Evolutionary conservation across 2,113 vertebrate genomes (phyloP).

Genomic region (Vidua macroura): DNA sequence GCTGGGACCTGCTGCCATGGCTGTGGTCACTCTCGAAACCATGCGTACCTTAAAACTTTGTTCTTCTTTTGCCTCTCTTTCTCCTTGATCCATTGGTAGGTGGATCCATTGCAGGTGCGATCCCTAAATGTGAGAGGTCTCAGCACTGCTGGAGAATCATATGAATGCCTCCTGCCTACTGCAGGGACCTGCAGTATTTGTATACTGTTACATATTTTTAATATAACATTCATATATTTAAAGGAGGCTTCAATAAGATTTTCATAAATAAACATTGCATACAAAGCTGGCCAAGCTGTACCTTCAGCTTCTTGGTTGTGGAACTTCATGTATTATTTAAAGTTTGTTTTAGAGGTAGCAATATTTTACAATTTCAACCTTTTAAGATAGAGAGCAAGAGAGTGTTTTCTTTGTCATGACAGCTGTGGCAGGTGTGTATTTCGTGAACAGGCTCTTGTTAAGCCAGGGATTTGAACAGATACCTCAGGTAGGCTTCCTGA

Average conservation of each 20-base stretch:
- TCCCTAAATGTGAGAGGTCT: background rate
- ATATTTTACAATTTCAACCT: background rate
- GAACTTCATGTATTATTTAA: background rate
- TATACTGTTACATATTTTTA: background rate
- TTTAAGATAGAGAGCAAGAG: background rate
- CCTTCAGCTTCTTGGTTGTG: background rate
- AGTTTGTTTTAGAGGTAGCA: background rate
- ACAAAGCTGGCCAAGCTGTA: background rate
- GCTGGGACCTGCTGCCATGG: background rate
- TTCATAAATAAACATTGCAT: background rate
- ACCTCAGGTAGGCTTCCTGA: background rate
- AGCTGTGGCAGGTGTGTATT: background rate
- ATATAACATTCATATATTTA: background rate
- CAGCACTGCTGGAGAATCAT: background rate
- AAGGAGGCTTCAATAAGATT: background rate
- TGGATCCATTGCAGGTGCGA: accelerated
- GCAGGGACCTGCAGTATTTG: background rate
- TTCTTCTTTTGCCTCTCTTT: background rate
- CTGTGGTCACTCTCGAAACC: background rate
- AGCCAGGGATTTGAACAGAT: background rate
- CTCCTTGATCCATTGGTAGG: background rate
- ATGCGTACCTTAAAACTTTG: accelerated
- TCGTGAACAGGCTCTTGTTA: background rate
- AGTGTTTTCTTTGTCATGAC: background rate
- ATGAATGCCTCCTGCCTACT: background rate